Evolutionary conservation across 2,113 vertebrate genomes (phyloP).

Genomic region (Tringa solitaria): DNA sequence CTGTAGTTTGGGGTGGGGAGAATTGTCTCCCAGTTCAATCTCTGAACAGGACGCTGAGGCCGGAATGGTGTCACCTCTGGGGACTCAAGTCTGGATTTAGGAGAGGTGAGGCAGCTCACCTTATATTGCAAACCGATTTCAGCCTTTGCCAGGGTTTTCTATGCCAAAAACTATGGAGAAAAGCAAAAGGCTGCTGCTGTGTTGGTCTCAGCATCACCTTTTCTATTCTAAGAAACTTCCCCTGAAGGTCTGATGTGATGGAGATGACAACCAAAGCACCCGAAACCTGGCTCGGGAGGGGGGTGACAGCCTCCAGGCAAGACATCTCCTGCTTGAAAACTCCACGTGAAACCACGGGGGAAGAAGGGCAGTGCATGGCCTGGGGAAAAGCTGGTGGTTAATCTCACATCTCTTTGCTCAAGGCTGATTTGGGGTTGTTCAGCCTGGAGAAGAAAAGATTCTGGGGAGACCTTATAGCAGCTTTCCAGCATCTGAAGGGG

Average conservation of each 20-base stretch:
- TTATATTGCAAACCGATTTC: not conserved
- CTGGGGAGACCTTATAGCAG: not conserved
- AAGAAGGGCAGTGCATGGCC: not conserved
- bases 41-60: not conserved
- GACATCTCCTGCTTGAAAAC: not conserved
- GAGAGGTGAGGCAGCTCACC: not conserved
- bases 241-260: not conserved
- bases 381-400: not conserved
- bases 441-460: not conserved
- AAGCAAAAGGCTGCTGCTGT: not conserved
- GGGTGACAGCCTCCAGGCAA: not conserved
- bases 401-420: not conserved
- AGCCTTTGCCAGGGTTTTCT: not conserved
- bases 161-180: not conserved
- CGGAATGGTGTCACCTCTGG: not conserved
- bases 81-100: not conserved
- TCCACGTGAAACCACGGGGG: not conserved
- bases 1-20: not conserved
- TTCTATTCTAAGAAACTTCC: not conserved
- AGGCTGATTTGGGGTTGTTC: not conserved
- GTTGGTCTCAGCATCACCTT: not conserved
- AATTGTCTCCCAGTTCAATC: fast-evolving
- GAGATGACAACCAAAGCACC: not conserved
- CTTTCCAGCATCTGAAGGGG: not conserved
- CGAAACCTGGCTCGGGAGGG: not conserved